These are phyloP conservation scores for Echinometra lucunter DNA, from an alignment of 53 echinoderm and acorn worm species.

Conservation along the genomic window DNA sequence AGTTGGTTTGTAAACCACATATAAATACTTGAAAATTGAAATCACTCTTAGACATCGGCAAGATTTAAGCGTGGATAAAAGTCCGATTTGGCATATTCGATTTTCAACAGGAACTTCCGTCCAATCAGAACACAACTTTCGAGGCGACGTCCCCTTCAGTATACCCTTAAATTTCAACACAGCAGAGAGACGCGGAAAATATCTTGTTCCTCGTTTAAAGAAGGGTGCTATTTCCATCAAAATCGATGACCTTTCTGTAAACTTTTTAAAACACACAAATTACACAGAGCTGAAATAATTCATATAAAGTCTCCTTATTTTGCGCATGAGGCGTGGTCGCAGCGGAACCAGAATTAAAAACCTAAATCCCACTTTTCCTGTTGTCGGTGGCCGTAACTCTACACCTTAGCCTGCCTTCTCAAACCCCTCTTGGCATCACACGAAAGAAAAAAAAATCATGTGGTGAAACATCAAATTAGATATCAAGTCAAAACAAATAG, in stretches of 20 bases:
- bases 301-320: conserved; percentile 55
- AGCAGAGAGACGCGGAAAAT: not conserved
- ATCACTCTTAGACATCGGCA: not conserved
- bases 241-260: conserved; percentile 19
- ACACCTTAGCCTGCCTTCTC: conserved; percentile 61
- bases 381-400: conserved; percentile 66
- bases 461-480: conserved; percentile 59
- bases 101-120: conserved; percentile 56
- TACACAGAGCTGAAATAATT: conserved; percentile 24
- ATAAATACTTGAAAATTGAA: not conserved
- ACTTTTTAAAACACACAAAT: conserved; percentile 24
- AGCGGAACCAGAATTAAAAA: conserved; percentile 73
- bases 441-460: conserved; percentile 33
- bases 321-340: conserved; percentile 67
- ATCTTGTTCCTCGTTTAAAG: not conserved
- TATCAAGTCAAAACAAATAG: conserved; percentile 37
- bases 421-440: conserved; percentile 30
- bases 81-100: not conserved
- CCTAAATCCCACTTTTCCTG: conserved; percentile 69
- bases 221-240: not conserved
- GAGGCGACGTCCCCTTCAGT: conserved; percentile 37
- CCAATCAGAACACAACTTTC: conserved; percentile 44
- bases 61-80: not conserved
- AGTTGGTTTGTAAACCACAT: not conserved
- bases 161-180: not conserved